phyloP scores from a whole-genome alignment of 2,888 invertebrate genomes.

The Plebejus anna region DNA sequence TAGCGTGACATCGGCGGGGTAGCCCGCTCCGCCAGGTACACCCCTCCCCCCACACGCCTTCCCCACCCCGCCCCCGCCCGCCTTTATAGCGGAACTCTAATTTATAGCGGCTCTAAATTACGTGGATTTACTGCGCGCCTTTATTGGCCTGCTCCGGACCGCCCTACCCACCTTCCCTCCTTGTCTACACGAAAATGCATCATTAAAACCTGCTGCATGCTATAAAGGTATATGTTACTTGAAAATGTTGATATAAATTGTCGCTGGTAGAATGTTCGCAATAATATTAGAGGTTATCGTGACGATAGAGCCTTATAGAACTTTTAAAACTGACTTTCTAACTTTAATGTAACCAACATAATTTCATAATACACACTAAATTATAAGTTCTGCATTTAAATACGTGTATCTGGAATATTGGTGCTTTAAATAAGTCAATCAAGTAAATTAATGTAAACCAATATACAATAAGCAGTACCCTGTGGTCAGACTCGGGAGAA shows the following conservation, averaged over 20 bases:
- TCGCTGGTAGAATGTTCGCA: background rate
- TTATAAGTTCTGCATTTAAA: no score
- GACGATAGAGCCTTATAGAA: background rate
- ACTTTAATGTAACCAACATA: no score
- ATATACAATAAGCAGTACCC: background rate
- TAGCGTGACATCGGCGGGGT: slow-evolving; percentile 52
- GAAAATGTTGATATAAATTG: background rate
- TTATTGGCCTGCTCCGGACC: slow-evolving; percentile 74
- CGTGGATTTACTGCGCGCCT: slow-evolving; percentile 77
- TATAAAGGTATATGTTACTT: background rate
- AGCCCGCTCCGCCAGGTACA: slow-evolving; percentile 61
- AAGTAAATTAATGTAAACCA: background rate
- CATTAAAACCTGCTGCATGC: slow-evolving; percentile 37
- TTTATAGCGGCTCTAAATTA: slow-evolving; percentile 78
- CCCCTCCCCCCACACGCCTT: background rate
- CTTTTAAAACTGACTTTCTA: background rate
- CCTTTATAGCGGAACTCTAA: slow-evolving; percentile 77
- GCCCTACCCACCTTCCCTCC: slow-evolving; percentile 48
- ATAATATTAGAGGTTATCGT: background rate
- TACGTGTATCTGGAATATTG: background rate
- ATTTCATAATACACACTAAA: no score
- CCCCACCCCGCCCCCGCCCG: slow-evolving; percentile 53
- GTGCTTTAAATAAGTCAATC: background rate
- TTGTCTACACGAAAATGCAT: slow-evolving; percentile 45
- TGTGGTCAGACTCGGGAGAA: background rate